Base-by-base conservation (phyloP, 2,797 vertebrate species). In the Rhodeus uyekii region DNA sequence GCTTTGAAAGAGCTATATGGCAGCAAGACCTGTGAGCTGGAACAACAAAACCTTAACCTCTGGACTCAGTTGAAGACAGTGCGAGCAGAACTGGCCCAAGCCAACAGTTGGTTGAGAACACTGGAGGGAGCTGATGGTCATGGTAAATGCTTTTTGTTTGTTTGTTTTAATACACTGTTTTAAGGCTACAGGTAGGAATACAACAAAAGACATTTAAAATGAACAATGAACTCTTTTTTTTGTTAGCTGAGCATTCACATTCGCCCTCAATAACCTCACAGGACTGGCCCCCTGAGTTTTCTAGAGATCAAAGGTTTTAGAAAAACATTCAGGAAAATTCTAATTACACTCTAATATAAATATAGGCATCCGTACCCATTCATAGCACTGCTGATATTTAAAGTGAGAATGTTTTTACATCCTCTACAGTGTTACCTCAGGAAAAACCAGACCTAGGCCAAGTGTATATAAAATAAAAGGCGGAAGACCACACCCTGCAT, bases 71-170 rank as follows among this genome's bases (percentile, higher is more conserved):
- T 97, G 27, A 94, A 91, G 82, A 91, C 87, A 18, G 87, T 91
- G 13, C 91, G 89, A 2, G 84, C 89, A 3, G 95, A 96, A 81
- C 89, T 97, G 60, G 92, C 96, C 27, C 92, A 94, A 89, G 93
- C 94, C 82, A 95, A 90, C 85, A 88, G 86, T 64, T 90, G 91
- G 8, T 84, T 97, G 46, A 94, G 92, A 86, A 89, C 91, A 39
- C 87, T 96, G 87, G 90, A 95, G 85, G 93, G 92, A 73, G 92
- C 92, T 2, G 95, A 96, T 36, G 90, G 92, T 83, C 95, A 94
- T 2, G 96, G 97, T 97, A 92, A 46, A 65, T 60, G 8, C 48
- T n/a, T 38, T n/a, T 39, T 24, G 19, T 22, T 67, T 38, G 9
- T 22, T 44, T 44, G 3, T 42, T 39, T 60, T 29, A 16, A 8